Percentiles rank a stretch among this genome's conserved stretches.
Conservation (phyloP, 2,888 invertebrate species). For the Noctua comes region DNA sequence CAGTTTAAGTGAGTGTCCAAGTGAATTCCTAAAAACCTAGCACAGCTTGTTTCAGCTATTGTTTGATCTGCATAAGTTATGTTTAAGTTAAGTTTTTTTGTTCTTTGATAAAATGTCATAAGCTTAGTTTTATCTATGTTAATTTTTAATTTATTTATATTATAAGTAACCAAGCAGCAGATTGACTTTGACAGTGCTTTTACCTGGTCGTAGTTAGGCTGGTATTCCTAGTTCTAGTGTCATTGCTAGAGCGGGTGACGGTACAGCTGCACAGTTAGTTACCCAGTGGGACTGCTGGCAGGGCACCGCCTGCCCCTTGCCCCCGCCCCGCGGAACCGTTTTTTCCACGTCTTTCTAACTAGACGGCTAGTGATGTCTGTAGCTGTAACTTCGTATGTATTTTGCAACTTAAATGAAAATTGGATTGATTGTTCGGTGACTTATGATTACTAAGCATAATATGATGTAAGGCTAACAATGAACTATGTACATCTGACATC, state of each 20-base stretch:
- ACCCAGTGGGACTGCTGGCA: constrained; percentile 4
- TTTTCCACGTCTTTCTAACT: not conserved
- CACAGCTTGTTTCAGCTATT: too few relatives aligned
- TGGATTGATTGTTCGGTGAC: not conserved
- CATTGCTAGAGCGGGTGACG: not conserved
- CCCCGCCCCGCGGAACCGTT: constrained; percentile 21
- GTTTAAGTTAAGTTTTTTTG: too few relatives aligned
- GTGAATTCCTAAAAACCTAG: too few relatives aligned
- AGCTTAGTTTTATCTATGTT: too few relatives aligned
- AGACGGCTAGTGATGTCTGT: not conserved
- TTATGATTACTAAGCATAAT: not conserved
- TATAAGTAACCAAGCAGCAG: too few relatives aligned
- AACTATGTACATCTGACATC: not conserved
- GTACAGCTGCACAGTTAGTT: constrained; percentile 41
- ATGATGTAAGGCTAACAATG: not conserved
- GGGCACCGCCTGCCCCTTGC: not conserved
- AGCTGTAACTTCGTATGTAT: constrained; percentile 1
- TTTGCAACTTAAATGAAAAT: not conserved
- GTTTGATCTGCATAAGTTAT: too few relatives aligned
- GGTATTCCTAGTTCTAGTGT: not conserved
- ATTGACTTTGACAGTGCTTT: not conserved
- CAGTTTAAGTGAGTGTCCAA: too few relatives aligned
- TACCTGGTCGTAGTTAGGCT: not conserved
- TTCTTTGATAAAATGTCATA: too few relatives aligned
- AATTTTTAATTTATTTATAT: too few relatives aligned